Percentiles rank a stretch among this genome's conserved stretches.
Conservation (phyloP, 2,797 vertebrate species). For the Phataginus tetradactyla region DNA sequence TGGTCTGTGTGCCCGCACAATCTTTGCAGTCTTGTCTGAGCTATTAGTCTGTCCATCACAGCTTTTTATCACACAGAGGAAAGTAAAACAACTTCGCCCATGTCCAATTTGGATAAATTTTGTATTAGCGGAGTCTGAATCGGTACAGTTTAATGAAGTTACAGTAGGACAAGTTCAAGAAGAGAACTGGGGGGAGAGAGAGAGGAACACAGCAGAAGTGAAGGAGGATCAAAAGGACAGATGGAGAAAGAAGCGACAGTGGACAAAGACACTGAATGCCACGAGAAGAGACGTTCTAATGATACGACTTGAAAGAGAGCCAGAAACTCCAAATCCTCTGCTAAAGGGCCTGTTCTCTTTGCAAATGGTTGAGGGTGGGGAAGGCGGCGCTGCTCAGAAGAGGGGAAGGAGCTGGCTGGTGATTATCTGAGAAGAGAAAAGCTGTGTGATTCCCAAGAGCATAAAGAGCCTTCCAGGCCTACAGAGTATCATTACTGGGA, state of each 20-base stretch:
- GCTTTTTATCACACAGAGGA: constrained; percentile 50
- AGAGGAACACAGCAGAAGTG: neutral
- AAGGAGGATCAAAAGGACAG: constrained; percentile 5
- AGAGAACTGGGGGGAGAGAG: neutral
- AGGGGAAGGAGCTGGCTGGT: neutral
- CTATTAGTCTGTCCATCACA: constrained; percentile 28
- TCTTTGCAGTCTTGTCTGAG: neutral
- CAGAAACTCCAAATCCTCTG: neutral
- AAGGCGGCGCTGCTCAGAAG: fast-evolving
- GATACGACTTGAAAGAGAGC: constrained; percentile 4
- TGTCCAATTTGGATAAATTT: constrained; percentile 29
- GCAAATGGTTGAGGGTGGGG: neutral
- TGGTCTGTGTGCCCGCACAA: neutral
- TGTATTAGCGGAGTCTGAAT: constrained; percentile 14
- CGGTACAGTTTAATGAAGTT: constrained; percentile 23
- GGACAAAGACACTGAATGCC: neutral
- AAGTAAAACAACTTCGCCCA: neutral
- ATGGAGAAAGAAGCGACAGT: neutral
- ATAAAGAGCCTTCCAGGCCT: neutral
- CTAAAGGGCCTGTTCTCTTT: neutral
- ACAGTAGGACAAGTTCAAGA: constrained; percentile 16
- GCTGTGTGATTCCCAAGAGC: neutral
- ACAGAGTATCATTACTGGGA: neutral
- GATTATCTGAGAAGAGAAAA: neutral
- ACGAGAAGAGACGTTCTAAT: constrained; percentile 59